Evolutionary conservation across 2,113 vertebrate genomes (phyloP), one percentile per base, ranked within the genome.

Genomic region (Loxodonta africana): DNA sequence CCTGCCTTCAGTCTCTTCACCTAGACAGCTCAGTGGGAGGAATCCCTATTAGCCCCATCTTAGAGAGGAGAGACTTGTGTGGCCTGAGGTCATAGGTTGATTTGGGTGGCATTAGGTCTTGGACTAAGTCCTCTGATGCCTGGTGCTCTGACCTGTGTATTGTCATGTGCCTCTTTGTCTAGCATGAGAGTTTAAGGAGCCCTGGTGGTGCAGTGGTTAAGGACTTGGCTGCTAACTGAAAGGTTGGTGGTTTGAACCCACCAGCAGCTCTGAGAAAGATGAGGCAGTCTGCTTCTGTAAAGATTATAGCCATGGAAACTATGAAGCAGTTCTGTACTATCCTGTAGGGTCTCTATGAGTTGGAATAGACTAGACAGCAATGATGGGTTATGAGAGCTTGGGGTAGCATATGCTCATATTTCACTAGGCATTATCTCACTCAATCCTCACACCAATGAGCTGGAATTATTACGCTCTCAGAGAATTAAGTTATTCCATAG

Each of bases 401-500:
- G 28, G 12, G 14, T 76, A n/a, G 17, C 33, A 30, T 53, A 69
- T 46, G 18, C 62, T 90, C 21, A 41, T 90, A 63, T 65, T 94
- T 83, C 65, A 57, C 8, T 60, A 73, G 77, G 74, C 15, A 12
- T 76, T 90, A 82, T 63, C 69, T 96, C 44, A 62, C 46, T 90
- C 85, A 71, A 0, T 63, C 15, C 20, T 94, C 18, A 30, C 48
- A 21, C 63, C 51, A 57, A 1, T 74, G 46, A 83, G 8, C 25
- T 84, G 44, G 26, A 57, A 7, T 81, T 74, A 30, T 87, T 93
- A 60, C 86, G 60, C 51, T 73, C 0, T 1, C 82, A 53, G 51
- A 89, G 60, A 57, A 93, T 82, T 33, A 65, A n/a, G 84, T 91
- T 96, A 71, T 87, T 69, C 71, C 46, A 4, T n/a, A 77, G 51